Evolutionary conservation across 2,888 invertebrate species (phyloP).

Genomic region (Megalurothrips usitatus): DNA sequence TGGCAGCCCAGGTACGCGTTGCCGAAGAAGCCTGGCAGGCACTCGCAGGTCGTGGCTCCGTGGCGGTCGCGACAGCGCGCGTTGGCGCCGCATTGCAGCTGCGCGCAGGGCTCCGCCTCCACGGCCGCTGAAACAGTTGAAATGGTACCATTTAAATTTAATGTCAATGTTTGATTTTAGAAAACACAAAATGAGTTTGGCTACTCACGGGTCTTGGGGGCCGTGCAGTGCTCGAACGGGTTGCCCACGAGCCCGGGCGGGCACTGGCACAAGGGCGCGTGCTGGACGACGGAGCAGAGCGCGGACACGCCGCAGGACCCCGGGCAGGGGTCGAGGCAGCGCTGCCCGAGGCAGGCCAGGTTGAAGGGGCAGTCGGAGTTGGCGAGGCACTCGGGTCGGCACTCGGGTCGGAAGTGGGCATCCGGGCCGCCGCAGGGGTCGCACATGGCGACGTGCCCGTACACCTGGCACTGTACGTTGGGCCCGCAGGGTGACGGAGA

Average conservation of each 20-base stretch:
- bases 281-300: conserved; percentile 63
- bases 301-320: conserved; percentile 75
- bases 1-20: conserved; percentile 73
- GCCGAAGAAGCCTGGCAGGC: conserved; percentile 69
- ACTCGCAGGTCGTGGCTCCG: conserved; percentile 65
- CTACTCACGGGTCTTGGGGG: conserved; percentile 53
- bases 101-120: conserved; percentile 51
- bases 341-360: conserved; percentile 68
- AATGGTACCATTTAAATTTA: background rate
- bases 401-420: conserved; percentile 64
- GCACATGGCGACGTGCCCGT: conserved; percentile 72
- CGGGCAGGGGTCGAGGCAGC: conserved; percentile 72
- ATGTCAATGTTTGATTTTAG: conserved; percentile 27
- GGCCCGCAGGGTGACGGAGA: conserved; percentile 72
- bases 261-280: conserved; percentile 69
- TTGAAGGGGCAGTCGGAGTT: conserved; percentile 75
- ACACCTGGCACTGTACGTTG: conserved; percentile 62
- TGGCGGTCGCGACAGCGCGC: conserved; percentile 62
- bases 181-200: background rate
- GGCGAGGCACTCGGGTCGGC: conserved; percentile 76
- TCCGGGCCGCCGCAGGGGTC: conserved; percentile 68
- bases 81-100: conserved; percentile 68
- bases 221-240: conserved; percentile 70
- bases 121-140: background rate
- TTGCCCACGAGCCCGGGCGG: conserved; percentile 65